Conservation (phyloP, 35 echinoderm and acorn worm species). For the Ophioderma brevispina region DNA sequence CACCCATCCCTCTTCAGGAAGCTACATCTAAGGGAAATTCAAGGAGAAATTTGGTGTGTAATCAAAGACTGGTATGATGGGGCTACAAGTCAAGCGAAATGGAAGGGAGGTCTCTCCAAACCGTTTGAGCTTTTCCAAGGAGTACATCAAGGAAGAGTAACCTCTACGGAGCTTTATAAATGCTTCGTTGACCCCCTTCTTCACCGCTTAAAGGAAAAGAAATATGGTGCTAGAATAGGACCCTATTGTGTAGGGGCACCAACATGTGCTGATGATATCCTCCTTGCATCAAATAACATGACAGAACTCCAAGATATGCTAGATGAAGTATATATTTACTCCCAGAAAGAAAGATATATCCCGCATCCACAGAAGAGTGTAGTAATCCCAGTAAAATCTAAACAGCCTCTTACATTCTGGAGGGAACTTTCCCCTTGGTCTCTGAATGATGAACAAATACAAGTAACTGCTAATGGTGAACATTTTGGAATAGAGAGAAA, state of each 20-base stretch:
- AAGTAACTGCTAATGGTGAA: background rate
- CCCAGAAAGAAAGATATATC: background rate
- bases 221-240: background rate
- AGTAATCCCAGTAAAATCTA: background rate
- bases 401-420: background rate
- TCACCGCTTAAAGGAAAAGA: background rate
- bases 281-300: background rate
- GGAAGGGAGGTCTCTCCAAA: background rate
- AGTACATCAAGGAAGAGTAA: background rate
- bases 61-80: background rate
- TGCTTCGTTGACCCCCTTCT: background rate
- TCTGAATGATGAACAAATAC: background rate
- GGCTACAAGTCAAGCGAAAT: background rate
- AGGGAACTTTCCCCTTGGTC: background rate
- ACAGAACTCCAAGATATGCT: background rate
- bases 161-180: background rate
- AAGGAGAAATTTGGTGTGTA: background rate
- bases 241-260: background rate
- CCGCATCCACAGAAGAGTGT: background rate
- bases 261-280: background rate
- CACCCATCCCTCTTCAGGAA: background rate
- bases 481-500: background rate
- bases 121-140: background rate
- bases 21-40: background rate
- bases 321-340: background rate